Conservation (phyloP, 2,797 vertebrate genomes). For the Botia kubotai region DNA sequence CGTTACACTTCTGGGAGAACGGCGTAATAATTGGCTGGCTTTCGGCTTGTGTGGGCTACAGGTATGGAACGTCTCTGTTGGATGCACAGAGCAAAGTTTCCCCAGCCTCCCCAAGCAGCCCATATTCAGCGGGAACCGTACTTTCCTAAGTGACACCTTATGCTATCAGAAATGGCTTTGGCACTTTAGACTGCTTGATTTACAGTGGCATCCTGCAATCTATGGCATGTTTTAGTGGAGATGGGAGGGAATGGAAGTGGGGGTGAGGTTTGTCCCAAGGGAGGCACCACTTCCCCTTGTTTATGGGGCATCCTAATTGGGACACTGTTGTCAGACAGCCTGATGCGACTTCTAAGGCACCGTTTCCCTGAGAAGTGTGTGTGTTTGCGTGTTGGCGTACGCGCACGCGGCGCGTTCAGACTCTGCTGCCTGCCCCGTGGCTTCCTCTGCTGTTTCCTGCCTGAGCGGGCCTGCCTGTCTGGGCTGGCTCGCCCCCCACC, state of each 20-base stretch:
- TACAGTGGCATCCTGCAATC: constrained; percentile 63
- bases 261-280: constrained; percentile 62
- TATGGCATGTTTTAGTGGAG: constrained; percentile 50
- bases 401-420: constrained; percentile 42
- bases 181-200: constrained; percentile 68
- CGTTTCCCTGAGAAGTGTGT: constrained; percentile 54
- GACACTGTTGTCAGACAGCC: constrained; percentile 62
- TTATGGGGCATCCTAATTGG: constrained; percentile 73
- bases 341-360: constrained; percentile 60
- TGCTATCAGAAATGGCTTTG: constrained; percentile 67
- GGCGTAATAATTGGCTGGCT: constrained; percentile 46
- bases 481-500: constrained; percentile 16
- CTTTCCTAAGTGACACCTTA: constrained; percentile 75
- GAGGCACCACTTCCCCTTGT: constrained; percentile 73
- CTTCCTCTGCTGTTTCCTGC: constrained; percentile 60
- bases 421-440: constrained; percentile 62
- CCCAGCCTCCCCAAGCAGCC: constrained; percentile 64
- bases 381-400: constrained; percentile 56
- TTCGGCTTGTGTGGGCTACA: constrained; percentile 15
- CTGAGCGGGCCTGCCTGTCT: constrained; percentile 57
- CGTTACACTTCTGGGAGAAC: constrained; percentile 2
- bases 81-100: constrained; percentile 63
- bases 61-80: constrained; percentile 50
- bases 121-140: constrained; percentile 69
- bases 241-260: constrained; percentile 38